A percentile compares a stretch with the other conserved stretches of the same genome.
These are phyloP conservation scores for Eustalomyia histrio DNA, from an alignment of 2,888 invertebrate species.

Conservation along the genomic window DNA sequence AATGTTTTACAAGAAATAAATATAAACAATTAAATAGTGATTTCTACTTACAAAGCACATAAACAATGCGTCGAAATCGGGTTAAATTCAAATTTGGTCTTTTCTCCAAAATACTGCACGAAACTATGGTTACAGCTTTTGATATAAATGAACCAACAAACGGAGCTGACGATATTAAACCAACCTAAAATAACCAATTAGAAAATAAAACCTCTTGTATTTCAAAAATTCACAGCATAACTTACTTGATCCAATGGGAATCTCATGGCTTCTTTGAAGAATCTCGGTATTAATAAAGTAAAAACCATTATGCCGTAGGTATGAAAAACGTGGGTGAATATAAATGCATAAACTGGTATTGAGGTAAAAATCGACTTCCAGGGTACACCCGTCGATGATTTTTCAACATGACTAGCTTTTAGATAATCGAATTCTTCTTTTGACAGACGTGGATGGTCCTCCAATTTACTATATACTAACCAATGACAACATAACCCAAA, in stretches of 20 bases:
- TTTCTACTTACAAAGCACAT: slow-evolving; percentile 69
- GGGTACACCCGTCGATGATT: slow-evolving; percentile 75
- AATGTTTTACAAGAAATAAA: no score
- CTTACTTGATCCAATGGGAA: slow-evolving; percentile 78
- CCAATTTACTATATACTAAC: slow-evolving; percentile 81
- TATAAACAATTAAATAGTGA: no score
- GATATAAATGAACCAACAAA: slow-evolving; percentile 73
- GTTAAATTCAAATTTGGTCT: slow-evolving; percentile 67
- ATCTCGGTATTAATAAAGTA: slow-evolving; percentile 78
- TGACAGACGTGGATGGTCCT: slow-evolving; percentile 81
- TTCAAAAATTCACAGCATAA: not conserved
- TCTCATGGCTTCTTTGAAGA: slow-evolving; percentile 79
- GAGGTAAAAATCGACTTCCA: slow-evolving; percentile 80
- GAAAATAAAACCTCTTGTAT: not conserved
- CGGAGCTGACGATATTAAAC: slow-evolving; percentile 71
- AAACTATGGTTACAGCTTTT: slow-evolving; percentile 69
- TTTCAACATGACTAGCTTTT: slow-evolving; percentile 62
- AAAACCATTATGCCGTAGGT: slow-evolving; percentile 79
- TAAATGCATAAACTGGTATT: slow-evolving; percentile 79
- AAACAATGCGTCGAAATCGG: slow-evolving; percentile 70
- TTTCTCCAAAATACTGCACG: slow-evolving; percentile 69
- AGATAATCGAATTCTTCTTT: slow-evolving; percentile 77
- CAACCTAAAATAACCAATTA: slow-evolving; percentile 67
- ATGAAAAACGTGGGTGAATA: slow-evolving; percentile 80
- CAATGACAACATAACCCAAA: slow-evolving; percentile 71